Base-by-base conservation (phyloP, 1,140 invertebrate species). In the Drosophila pseudoananassae region DNA sequence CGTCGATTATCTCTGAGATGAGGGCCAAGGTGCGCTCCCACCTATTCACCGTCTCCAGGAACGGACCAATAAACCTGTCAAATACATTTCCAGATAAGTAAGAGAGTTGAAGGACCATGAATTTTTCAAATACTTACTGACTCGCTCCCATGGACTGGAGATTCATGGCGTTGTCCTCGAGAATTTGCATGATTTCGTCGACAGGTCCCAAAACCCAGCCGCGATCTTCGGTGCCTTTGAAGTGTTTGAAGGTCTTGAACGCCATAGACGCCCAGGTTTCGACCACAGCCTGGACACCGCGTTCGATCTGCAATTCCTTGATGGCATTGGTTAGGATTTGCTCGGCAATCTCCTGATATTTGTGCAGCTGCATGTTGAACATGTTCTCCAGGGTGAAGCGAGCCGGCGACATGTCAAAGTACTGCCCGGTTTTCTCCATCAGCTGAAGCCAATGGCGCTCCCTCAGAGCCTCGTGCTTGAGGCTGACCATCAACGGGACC, bases 141-240 rank as follows among this genome's bases (percentile, higher is more conserved):
- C 97, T 98, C 0, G 96, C 96, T 10, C 96, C 96, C 96, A 98
- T 98, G 52, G 96, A 97, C 92, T 98, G 97, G 20, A 98, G 90
- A 80, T 96, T 96, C 95, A 98, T 96, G 45, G 95, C 95, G 80
- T 98, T 97, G 84, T 98, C 97, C 90, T 98, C 97, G 0, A 98
- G 90, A 9, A 95, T 93, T 90, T 96, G 94, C 50, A 95, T 93
- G 31, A 98, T 94, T 54, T 98, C 97, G 72, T 98, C 96, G 27
- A 96, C 94, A 1, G 96, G 93, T 20, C 96, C 96, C 20, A 98
- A 93, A 52, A 96, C 95, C 88, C 94, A 92, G 7, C 92, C 94
- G 6, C 94, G 92, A 78, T 94, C 93, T 49, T 94, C 93, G 15
- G 47, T 85, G 58, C 94, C 94, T 91, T 94, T 95, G 58, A 90